These are phyloP conservation scores for Oncorhynchus gorbuscha DNA, from an alignment of 2,113 vertebrate genomes.

Conservation along the genomic window DNA sequence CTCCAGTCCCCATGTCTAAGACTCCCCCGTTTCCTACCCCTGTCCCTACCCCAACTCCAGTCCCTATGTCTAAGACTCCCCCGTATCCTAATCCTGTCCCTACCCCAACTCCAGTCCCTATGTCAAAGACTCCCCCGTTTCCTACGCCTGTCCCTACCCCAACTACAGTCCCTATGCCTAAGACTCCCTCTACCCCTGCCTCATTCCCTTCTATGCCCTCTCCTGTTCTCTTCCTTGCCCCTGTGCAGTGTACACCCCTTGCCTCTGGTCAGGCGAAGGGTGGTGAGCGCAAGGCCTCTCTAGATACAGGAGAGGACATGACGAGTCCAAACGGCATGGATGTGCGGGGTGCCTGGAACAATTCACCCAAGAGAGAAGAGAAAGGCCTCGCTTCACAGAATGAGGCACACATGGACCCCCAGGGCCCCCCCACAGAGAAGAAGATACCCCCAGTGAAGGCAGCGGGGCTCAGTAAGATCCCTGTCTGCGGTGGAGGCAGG, in stretches of 20 bases:
- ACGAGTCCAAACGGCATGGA: slow-evolving; percentile 26
- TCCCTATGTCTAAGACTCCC: background rate
- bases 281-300: slow-evolving; percentile 23
- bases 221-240: slow-evolving; percentile 16
- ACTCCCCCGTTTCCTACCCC: background rate
- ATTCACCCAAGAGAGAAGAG: slow-evolving; percentile 38
- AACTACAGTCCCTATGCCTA: background rate
- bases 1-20: slow-evolving; percentile 13
- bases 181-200: background rate
- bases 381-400: slow-evolving; percentile 1
- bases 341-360: slow-evolving; percentile 2
- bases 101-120: slow-evolving; percentile 4
- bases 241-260: slow-evolving; percentile 30
- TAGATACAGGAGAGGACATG: slow-evolving; percentile 29
- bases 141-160: background rate
- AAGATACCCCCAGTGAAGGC: slow-evolving; percentile 75
- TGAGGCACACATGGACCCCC: slow-evolving; percentile 52
- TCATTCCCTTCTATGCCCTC: slow-evolving; percentile 12
- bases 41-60: background rate
- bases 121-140: slow-evolving; percentile 10
- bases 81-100: background rate
- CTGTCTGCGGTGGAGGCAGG: slow-evolving; percentile 63
- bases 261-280: slow-evolving; percentile 64
- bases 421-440: slow-evolving; percentile 80
- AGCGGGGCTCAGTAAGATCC: slow-evolving; percentile 72